These are phyloP conservation scores for Chaetodon trifascialis DNA, from an alignment of 2,113 vertebrate species.

Conservation along the genomic window DNA sequence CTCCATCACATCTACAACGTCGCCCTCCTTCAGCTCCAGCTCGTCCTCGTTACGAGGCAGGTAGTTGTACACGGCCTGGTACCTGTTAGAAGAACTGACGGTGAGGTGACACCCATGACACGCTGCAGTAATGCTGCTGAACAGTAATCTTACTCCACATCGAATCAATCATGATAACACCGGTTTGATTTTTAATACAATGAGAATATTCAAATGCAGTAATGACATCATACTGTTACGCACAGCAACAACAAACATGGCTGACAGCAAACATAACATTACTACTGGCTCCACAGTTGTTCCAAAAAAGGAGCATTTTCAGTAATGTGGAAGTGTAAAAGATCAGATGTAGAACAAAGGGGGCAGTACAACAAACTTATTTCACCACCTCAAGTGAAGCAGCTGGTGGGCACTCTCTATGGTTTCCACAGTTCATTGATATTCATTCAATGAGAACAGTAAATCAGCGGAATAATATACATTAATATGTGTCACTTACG, in stretches of 20 bases:
- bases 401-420: no score
- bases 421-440: no score
- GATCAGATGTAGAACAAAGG: no score
- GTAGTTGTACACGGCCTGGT: conserved; percentile 98
- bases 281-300: no score
- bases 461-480: background rate
- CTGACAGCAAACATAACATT: no score
- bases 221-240: no score
- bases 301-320: no score
- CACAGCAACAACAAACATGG: no score
- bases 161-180: no score
- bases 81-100: conserved; percentile 81
- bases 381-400: background rate
- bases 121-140: background rate
- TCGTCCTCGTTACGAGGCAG: conserved; percentile 96
- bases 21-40: conserved; percentile 96
- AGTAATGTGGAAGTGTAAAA: background rate
- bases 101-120: background rate
- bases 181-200: no score
- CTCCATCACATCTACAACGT: conserved; percentile 97
- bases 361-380: background rate
- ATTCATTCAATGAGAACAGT: background rate
- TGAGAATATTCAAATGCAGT: no score
- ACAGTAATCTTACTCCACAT: no score
- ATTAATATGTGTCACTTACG: conserved; percentile 87